A percentile compares a stretch with the other conserved stretches of the same genome.
These are phyloP conservation scores for Cosmorhoe ocellata DNA, from an alignment of 2,888 invertebrate species.

Conservation along the genomic window DNA sequence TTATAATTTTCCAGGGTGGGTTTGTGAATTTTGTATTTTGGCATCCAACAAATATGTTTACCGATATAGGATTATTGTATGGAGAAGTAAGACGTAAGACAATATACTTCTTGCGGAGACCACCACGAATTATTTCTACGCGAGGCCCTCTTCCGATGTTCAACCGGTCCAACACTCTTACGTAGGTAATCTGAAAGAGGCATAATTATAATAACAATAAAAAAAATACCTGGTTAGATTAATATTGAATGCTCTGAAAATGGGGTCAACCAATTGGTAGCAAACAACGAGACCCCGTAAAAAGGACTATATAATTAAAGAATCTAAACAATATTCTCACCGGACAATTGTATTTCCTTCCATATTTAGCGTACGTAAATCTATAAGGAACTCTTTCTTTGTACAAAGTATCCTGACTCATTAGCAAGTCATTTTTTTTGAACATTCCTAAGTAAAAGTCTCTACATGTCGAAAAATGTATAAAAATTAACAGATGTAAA, in stretches of 20 bases:
- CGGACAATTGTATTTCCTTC: constrained; percentile 59
- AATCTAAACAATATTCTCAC: too few species aligned
- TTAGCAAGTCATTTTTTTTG: constrained; percentile 57
- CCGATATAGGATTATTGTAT: constrained; percentile 60
- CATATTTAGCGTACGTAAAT: constrained; percentile 53
- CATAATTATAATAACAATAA: too few species aligned
- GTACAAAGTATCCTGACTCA: constrained; percentile 60
- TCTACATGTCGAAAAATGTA: constrained; percentile 40
- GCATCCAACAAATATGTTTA: constrained; percentile 66
- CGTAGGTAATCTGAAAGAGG: constrained; percentile 62
- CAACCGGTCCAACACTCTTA: constrained; percentile 61
- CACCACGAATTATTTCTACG: constrained; percentile 56
- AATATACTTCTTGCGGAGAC: constrained; percentile 52
- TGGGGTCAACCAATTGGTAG: too few species aligned
- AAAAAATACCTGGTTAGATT: too few species aligned
- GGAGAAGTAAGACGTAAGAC: constrained; percentile 49
- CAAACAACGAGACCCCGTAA: too few species aligned
- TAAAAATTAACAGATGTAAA: constrained; percentile 24
- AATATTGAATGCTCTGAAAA: too few species aligned
- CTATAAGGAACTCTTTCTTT: constrained; percentile 47
- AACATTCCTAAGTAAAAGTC: constrained; percentile 68
- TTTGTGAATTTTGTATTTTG: constrained; percentile 41
- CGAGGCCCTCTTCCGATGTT: constrained; percentile 53
- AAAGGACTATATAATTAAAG: too few species aligned
- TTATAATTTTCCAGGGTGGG: constrained; percentile 14